Percentiles rank a stretch among this genome's conserved stretches.
phyloP scores from a whole-genome alignment of 1,140 invertebrate species.

The Temnothorax curvispinosus region DNA sequence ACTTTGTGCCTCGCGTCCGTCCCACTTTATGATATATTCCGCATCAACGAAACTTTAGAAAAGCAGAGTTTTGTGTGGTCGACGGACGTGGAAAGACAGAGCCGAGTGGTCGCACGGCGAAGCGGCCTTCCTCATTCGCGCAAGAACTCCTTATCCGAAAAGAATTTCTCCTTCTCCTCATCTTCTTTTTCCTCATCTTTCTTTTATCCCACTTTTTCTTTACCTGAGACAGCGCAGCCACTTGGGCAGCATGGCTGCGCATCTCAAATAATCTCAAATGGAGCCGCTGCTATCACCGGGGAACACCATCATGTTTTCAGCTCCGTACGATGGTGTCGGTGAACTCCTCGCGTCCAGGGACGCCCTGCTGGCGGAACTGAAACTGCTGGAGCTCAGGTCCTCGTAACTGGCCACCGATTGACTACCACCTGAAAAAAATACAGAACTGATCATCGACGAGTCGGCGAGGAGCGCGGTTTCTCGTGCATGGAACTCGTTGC shows the following conservation, averaged over 20 bases:
- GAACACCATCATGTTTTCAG: conserved; percentile 92
- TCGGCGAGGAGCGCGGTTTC: background rate
- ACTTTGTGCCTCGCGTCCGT: background rate
- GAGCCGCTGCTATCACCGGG: conserved; percentile 90
- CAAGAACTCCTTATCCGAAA: conserved; percentile 4
- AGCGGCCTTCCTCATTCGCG: background rate
- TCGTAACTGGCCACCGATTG: conserved; percentile 89
- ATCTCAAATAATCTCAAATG: conserved; percentile 86
- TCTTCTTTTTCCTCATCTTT: background rate
- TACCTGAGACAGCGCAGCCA: conserved; percentile 83
- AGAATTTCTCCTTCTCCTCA: background rate
- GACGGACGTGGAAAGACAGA: background rate
- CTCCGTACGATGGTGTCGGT: conserved; percentile 88
- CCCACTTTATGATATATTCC: background rate
- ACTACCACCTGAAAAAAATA: conserved; percentile 85
- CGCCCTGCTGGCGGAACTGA: conserved; percentile 92
- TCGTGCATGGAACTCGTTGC: conserved; percentile 1
- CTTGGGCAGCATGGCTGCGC: conserved; percentile 76
- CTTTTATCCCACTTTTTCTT: conserved; percentile 40
- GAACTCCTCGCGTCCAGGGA: conserved; percentile 92
- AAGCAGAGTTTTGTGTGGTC: background rate
- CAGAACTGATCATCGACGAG: background rate
- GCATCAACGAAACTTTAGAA: background rate
- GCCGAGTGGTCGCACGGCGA: background rate
- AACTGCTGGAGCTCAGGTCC: conserved; percentile 92